phyloP scores from a whole-genome alignment of 2,797 vertebrate genomes.

The Karalla daura region DNA sequence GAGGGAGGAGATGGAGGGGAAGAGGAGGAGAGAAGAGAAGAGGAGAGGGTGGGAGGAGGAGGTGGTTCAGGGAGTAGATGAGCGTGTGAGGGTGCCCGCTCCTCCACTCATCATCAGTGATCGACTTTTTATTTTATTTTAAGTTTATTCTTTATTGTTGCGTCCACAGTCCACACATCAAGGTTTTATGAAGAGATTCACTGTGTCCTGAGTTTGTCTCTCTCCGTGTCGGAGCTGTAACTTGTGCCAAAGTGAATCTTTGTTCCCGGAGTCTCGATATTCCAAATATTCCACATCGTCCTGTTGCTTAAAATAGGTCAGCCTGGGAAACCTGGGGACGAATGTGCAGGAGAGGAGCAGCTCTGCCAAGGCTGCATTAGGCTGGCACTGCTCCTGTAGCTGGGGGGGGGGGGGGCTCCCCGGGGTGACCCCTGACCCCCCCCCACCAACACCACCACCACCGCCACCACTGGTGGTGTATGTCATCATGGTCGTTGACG shows the following conservation, averaged over 20 bases:
- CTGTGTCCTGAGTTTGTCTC: too few species aligned
- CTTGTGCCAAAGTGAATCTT: too few species aligned
- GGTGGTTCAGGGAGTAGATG: constrained; percentile 41
- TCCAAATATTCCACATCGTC: neutral
- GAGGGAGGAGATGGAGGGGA: too few species aligned
- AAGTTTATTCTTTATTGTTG: neutral
- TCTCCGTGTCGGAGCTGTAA: too few species aligned
- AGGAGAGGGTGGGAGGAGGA: neutral
- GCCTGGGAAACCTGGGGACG: constrained; percentile 83
- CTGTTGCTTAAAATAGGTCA: constrained; percentile 79
- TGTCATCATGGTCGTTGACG: constrained; percentile 49
- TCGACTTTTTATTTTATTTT: too few species aligned
- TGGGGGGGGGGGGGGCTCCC: constrained; percentile 81
- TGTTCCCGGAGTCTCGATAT: too few species aligned
- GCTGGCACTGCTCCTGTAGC: constrained; percentile 85
- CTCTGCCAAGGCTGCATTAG: constrained; percentile 90
- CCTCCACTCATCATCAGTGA: constrained; percentile 35
- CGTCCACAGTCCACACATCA: too few species aligned
- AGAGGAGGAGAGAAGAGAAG: too few species aligned
- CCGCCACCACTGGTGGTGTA: constrained; percentile 77
- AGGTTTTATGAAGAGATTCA: too few species aligned
- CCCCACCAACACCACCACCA: constrained; percentile 65
- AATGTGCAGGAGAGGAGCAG: constrained; percentile 84
- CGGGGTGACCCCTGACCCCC: too few species aligned
- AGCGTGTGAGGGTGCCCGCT: constrained; percentile 6